Percentiles rank a stretch among this genome's conserved stretches.
Evolutionary conservation across 2,113 vertebrate genomes (phyloP).

Genomic region (Euleptes europaea): DNA sequence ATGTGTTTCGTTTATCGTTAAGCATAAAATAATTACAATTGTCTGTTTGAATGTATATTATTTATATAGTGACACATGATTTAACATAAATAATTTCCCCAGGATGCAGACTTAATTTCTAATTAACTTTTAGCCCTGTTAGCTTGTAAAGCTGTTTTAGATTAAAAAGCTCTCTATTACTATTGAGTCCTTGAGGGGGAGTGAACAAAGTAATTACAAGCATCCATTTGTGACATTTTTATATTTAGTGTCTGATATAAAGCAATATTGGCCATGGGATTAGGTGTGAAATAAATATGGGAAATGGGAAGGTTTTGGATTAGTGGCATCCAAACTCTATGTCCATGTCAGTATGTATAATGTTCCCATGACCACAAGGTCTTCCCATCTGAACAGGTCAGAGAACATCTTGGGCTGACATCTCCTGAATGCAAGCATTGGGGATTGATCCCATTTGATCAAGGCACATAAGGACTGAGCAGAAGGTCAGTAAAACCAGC

Average conservation of each 20-base stretch:
- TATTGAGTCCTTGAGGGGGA: conserved; percentile 43
- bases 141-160: conserved; percentile 52
- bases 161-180: conserved; percentile 62
- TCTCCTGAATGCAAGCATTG: no score
- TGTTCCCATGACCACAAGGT: not conserved
- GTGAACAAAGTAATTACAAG: conserved; percentile 52
- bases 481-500: not conserved
- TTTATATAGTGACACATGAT: conserved; percentile 62
- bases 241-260: conserved; percentile 52
- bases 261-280: conserved; percentile 39
- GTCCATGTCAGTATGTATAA: not conserved
- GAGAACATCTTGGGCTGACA: not conserved
- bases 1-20: conserved; percentile 65
- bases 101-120: conserved; percentile 67
- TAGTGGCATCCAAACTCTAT: not conserved
- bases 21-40: conserved; percentile 65
- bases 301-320: not conserved
- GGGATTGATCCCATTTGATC: not conserved
- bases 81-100: conserved; percentile 64
- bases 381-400: not conserved
- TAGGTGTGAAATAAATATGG: conserved; percentile 36
- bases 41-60: conserved; percentile 58
- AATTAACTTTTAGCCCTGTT: conserved; percentile 65
- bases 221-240: conserved; percentile 48
- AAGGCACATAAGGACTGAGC: not conserved